Conservation (phyloP, 2,113 vertebrate species). For the Taxidea taxus region DNA sequence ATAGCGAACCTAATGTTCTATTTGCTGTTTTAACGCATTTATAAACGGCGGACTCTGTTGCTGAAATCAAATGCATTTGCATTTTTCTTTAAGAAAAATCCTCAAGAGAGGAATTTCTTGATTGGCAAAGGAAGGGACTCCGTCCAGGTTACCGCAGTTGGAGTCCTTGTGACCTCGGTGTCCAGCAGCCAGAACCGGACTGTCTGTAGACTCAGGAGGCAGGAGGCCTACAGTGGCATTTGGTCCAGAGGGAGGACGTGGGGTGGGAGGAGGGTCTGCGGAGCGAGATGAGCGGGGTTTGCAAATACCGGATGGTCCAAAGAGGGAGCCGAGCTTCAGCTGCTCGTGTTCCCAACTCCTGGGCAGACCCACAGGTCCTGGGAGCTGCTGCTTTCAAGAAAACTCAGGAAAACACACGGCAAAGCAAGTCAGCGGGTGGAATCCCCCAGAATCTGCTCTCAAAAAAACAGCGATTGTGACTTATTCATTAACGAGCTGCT, state of each 20-base stretch:
- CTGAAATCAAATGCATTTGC: conserved; percentile 84
- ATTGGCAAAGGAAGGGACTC: background rate
- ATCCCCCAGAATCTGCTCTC: background rate
- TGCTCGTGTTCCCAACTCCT: fast-evolving
- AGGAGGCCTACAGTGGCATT: background rate
- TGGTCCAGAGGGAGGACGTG: background rate
- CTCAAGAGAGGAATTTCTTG: background rate
- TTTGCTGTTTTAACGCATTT: conserved; percentile 82
- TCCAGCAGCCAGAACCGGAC: background rate
- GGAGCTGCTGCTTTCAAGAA: background rate
- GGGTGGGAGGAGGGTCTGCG: background rate
- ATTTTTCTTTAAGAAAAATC: conserved; percentile 72
- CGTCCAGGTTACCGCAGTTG: background rate
- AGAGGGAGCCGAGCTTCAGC: background rate
- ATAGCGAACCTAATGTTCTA: conserved; percentile 80
- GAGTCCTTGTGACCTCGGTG: background rate
- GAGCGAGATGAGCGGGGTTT: background rate
- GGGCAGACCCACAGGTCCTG: background rate
- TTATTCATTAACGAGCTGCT: background rate
- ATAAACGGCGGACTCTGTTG: conserved; percentile 81
- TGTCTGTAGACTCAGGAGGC: background rate
- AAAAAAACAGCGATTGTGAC: background rate
- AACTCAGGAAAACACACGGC: background rate
- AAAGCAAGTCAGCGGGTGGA: background rate
- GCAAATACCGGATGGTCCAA: background rate